Evolutionary conservation across 2,888 invertebrate species (phyloP), one percentile per base, ranked within the genome.

Genomic region (Lepeophtheirus nordmannii): DNA sequence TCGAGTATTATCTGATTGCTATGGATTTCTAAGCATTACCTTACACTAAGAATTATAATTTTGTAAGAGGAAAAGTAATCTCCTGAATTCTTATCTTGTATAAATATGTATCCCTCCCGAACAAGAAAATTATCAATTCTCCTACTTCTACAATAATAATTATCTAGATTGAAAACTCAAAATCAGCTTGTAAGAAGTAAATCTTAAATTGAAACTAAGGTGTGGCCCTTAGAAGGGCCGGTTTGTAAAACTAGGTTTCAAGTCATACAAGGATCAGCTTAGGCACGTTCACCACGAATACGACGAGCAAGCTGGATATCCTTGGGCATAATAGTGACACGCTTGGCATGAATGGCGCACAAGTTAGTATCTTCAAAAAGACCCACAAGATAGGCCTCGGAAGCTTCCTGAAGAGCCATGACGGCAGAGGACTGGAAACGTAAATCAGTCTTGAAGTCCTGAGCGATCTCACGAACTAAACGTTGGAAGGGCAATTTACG

Each of bases 281-380:
- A 90, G 82, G 89, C 89, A 78, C 92, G 85, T 80, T 93, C 92
- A 72, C 93, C 93, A 75, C 93, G 87, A 79, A 94, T 94, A 82
- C 93, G 85, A 76, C 92, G 85, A 69, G 93, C 93, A 77, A 94
- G 82, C 78, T 93, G 92, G 74, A 94, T 93, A 77, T 94, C 93
- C 80, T 93, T 94, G 73, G 93, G 93, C 92, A 93, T 94, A 79
- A 94, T 94, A 71, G 93, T 94, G 67, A 94, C 93, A 74, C 93
- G 85, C 79, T 93, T 93, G 73, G 93, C 93, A 75, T 94, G 94
- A 76, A 94, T 93, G 71, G 93, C 93, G 80, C 92, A 93, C 82
- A 94, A 82, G 79, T 94, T 94, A 71, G 94, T 94, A 80, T 94
- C 94, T 82, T 94, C 94, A 78, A 96, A 94, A 68, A 96, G 81